Conservation (phyloP, 2,113 vertebrate genomes). For the Gambusia affinis region DNA sequence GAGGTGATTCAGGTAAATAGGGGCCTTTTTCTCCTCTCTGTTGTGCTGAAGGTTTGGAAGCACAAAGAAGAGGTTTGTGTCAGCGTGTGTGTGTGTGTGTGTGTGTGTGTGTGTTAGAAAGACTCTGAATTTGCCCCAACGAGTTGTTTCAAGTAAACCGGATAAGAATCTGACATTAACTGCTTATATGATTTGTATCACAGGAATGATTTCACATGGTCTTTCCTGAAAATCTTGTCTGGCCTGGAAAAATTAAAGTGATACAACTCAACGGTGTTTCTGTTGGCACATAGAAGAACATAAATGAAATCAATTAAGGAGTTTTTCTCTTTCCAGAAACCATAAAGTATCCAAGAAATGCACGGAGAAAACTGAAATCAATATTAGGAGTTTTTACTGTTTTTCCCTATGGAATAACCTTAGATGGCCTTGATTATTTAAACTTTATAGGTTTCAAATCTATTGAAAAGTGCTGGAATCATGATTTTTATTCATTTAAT, state of each 20-base stretch:
- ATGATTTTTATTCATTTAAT: background rate
- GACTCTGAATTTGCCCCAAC: background rate
- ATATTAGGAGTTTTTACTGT: background rate
- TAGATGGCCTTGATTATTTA: background rate
- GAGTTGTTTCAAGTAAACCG: constrained; percentile 9
- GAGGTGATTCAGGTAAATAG: constrained; percentile 74
- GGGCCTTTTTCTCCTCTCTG: constrained; percentile 43
- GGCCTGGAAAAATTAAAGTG: no score
- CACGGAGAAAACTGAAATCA: background rate
- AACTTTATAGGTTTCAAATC: background rate
- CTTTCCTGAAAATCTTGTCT: background rate
- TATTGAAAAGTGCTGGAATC: background rate
- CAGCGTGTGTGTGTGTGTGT: constrained; percentile 20
- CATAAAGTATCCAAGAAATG: background rate
- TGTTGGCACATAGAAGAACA: no score
- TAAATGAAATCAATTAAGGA: background rate
- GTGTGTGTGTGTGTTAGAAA: constrained; percentile 14
- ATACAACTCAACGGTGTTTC: no score
- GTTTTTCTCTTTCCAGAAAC: background rate
- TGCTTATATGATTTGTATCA: background rate
- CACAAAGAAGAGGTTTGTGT: constrained; percentile 67
- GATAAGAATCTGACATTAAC: background rate
- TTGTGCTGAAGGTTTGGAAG: constrained; percentile 57
- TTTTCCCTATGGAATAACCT: background rate
- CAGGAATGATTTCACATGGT: background rate